These are phyloP conservation scores for Lophotriccus pileatus DNA, from an alignment of 2,797 vertebrate species.

Conservation along the genomic window DNA sequence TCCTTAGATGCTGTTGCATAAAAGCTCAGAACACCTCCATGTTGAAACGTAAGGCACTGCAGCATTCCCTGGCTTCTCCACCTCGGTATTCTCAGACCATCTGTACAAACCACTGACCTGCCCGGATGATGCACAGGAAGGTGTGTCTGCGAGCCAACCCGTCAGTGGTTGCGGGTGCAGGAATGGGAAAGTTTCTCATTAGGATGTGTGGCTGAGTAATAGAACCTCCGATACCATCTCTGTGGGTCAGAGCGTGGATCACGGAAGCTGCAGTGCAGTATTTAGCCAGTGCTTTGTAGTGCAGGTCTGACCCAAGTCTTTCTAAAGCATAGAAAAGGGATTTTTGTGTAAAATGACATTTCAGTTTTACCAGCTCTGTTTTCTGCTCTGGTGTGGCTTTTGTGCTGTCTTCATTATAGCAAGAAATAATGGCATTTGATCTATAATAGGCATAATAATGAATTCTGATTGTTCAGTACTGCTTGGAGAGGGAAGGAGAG, in stretches of 20 bases:
- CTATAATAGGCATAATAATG: background rate
- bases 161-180: background rate
- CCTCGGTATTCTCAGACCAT: background rate
- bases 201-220: conserved; percentile 18
- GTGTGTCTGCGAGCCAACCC: conserved; percentile 28
- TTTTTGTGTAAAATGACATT: background rate
- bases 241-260: background rate
- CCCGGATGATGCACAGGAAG: conserved; percentile 28
- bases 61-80: background rate
- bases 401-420: background rate
- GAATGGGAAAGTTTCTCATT: conserved; percentile 39
- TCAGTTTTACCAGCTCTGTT: background rate
- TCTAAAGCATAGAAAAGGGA: background rate
- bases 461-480: background rate
- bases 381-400: background rate
- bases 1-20: conserved; percentile 49
- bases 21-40: conserved; percentile 1
- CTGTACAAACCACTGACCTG: background rate
- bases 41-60: background rate
- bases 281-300: background rate
- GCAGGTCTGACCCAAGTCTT: background rate
- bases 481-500: background rate
- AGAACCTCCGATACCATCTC: background rate
- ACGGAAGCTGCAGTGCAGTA: background rate
- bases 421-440: background rate